Conservation (phyloP, 2,888 invertebrate species). For the Dryococelus australis region DNA sequence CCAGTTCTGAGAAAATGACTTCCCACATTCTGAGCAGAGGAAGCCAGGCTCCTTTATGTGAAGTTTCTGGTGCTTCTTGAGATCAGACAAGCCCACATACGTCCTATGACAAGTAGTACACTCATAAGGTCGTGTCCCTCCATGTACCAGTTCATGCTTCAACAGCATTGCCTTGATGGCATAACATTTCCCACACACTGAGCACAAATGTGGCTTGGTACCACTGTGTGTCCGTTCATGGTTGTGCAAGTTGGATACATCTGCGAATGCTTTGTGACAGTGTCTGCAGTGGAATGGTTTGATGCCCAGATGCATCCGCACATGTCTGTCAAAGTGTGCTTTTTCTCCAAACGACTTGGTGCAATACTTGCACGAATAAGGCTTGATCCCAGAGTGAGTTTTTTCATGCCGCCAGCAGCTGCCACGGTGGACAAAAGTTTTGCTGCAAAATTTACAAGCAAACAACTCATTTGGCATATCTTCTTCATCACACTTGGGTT, state of each 20-base stretch:
- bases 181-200: constrained; percentile 32
- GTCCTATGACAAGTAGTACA: constrained; percentile 77
- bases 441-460: constrained; percentile 24
- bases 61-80: constrained; percentile 63
- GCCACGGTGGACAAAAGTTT: constrained; percentile 32
- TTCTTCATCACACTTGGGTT: constrained; percentile 23
- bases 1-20: constrained; percentile 39
- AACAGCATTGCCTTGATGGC: constrained; percentile 30
- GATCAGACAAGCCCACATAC: constrained; percentile 78
- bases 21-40: constrained; percentile 53
- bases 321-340: constrained; percentile 26
- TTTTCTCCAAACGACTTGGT: constrained; percentile 29
- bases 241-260: constrained; percentile 28
- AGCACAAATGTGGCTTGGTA: constrained; percentile 17
- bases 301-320: constrained; percentile 35
- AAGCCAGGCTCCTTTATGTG: constrained; percentile 44
- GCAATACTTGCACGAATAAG: constrained; percentile 28
- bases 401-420: constrained; percentile 36
- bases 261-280: constrained; percentile 34
- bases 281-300: constrained; percentile 30
- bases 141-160: constrained; percentile 63
- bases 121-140: constrained; percentile 73
- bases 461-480: not conserved
- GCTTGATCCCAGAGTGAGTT: constrained; percentile 31
- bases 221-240: constrained; percentile 30